Evolutionary conservation across 2,888 invertebrate genomes (phyloP), one percentile per base, ranked within the genome.

Genomic region (Laothoe populi): DNA sequence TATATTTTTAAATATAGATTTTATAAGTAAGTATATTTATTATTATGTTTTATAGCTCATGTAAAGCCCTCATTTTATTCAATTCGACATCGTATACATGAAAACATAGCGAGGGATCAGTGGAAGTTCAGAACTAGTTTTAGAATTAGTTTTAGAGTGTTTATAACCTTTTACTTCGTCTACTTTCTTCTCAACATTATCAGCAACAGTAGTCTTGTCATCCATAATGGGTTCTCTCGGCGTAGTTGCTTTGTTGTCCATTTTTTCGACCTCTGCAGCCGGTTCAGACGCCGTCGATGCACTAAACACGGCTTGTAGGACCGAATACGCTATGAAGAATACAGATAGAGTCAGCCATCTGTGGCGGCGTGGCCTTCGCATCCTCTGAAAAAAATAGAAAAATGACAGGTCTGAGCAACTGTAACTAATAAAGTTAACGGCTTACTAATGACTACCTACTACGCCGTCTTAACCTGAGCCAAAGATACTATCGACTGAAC

Each of bases 301-400:
- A 64, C 86, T 83, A 73, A 87, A 79, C 60, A 88, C 88, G 0
- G 95, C 93, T 76, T 94, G 93, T 70, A 94, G 94, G 68, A 95
- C 94, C 24, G 95, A 94, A 83, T 95, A 96, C 31, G 95, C 93
- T 61, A 96, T 90, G 84, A 96, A 95, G 78, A 96, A 94, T 58
- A 95, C 90, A 5, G 95, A 95, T 70, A 95, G 93, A 66, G 95
- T 94, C 79, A 95, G 90, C 86, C 95, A 94, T 73, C 95, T 94
- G 82, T 95, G 95, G 62, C 95, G 94, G 64, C 95, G 93, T 59
- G 95, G 94, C 75, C 94, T 90, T 73, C 92, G 88, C 94, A 95
- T 95, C 77, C 87, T 93, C 94, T 94, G 90, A 0, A 84, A 87
- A 24, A 57, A 64, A 42, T 24, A 60, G 24, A 5, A 8, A 31